phyloP scores from a whole-genome alignment of 2,113 vertebrate species.

The Thalassoma bifasciatum region DNA sequence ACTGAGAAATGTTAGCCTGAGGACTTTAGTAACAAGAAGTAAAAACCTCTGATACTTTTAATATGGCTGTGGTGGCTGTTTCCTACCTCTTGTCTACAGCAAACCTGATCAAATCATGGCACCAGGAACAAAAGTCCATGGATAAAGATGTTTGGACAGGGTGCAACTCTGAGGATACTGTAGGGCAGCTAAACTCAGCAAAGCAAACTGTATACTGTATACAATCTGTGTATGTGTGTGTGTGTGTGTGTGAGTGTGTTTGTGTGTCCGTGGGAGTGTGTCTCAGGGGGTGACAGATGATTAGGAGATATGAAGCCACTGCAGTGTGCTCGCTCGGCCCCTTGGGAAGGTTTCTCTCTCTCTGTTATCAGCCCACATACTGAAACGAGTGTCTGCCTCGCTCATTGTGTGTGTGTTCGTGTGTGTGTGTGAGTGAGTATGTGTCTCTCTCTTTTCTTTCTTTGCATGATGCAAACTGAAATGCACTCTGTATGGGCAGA shows the following conservation, averaged over 20 bases:
- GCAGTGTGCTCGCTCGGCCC: slow-evolving; percentile 30
- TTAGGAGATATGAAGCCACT: slow-evolving; percentile 49
- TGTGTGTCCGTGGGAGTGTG: slow-evolving; percentile 14
- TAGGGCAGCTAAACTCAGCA: background rate
- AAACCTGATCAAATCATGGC: too few species aligned
- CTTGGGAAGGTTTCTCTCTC: slow-evolving; percentile 38
- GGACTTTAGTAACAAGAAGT: too few species aligned
- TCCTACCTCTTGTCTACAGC: too few species aligned
- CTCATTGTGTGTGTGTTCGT: background rate
- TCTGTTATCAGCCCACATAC: slow-evolving; percentile 46
- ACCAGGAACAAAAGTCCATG: too few species aligned
- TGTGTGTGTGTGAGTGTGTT: slow-evolving; percentile 8
- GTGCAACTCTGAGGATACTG: background rate
- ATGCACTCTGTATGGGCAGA: background rate
- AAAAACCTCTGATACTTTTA: too few species aligned
- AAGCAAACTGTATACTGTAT: background rate
- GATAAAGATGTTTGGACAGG: too few species aligned
- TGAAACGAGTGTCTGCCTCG: slow-evolving; percentile 14
- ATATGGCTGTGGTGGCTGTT: too few species aligned
- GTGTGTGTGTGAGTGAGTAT: slow-evolving; percentile 15
- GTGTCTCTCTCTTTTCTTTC: background rate
- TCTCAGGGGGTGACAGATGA: slow-evolving; percentile 48
- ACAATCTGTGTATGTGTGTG: background rate
- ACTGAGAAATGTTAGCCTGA: too few species aligned
- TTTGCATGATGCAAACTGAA: slow-evolving; percentile 7